These are phyloP conservation scores for Nothura maculosa DNA, from an alignment of 2,797 vertebrate species.

Conservation along the genomic window DNA sequence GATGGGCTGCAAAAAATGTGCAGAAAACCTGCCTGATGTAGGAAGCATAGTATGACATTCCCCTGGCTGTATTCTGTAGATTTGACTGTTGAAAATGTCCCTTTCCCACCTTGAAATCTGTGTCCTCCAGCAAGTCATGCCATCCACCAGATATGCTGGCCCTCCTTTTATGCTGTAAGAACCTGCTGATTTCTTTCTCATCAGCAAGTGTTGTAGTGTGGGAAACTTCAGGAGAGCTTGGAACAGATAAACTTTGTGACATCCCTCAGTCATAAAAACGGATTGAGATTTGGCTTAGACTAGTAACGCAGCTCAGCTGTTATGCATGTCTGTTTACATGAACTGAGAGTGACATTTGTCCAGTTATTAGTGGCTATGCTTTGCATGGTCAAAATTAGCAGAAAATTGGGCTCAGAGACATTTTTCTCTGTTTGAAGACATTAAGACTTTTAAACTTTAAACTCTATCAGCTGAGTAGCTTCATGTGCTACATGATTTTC, in stretches of 20 bases:
- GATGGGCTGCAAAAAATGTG: neutral
- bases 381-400: neutral
- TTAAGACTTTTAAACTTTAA: neutral
- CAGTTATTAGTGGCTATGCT: neutral
- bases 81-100: neutral
- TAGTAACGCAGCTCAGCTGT: neutral
- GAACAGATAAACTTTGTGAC: slow-evolving; percentile 22
- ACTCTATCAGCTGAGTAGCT: neutral
- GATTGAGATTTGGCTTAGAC: neutral
- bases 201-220: neutral
- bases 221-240: neutral
- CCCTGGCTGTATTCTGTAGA: neutral
- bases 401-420: neutral
- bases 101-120: neutral
- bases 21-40: neutral
- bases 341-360: neutral
- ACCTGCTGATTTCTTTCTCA: neutral
- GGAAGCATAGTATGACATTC: neutral
- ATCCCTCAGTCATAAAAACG: slow-evolving; percentile 16
- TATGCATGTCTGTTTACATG: slow-evolving; percentile 32
- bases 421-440: neutral
- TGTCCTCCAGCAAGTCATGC: neutral
- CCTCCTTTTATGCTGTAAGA: accelerated
- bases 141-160: neutral
- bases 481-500: neutral